These are phyloP conservation scores for Cladorhizidae sp. DNA, from an alignment of 37 sponge, comb jelly and placozoan species.

Conservation along the genomic window DNA sequence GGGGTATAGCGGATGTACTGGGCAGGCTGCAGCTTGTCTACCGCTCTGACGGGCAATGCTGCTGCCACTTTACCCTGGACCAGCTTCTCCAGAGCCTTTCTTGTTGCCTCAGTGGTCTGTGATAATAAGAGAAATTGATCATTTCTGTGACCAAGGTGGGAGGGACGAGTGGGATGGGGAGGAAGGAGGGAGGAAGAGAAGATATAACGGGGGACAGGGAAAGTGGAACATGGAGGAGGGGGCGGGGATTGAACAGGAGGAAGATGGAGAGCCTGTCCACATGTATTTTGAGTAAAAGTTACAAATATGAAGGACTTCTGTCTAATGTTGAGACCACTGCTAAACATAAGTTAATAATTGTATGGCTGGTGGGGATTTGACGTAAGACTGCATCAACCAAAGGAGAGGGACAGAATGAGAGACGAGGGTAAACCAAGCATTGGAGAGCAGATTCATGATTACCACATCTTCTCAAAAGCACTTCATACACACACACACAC, in stretches of 20 bases:
- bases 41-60: slow-evolving; percentile 90
- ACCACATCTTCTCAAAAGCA: too few relatives aligned
- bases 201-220: not conserved
- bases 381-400: too few relatives aligned
- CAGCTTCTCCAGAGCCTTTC: slow-evolving; percentile 92
- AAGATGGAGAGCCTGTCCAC: not conserved
- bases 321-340: too few relatives aligned
- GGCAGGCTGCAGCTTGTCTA: slow-evolving; percentile 86
- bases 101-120: slow-evolving; percentile 93
- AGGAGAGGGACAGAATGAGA: too few relatives aligned
- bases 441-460: too few relatives aligned
- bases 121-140: not conserved
- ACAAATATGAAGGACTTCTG: too few relatives aligned
- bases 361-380: too few relatives aligned
- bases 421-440: too few relatives aligned
- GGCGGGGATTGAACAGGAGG: not conserved
- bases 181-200: not conserved
- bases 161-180: not conserved
- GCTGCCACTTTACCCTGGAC: slow-evolving; percentile 92
- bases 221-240: not conserved
- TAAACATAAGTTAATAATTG: too few relatives aligned
- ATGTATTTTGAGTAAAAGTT: not conserved
- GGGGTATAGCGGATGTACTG: slow-evolving; percentile 99
- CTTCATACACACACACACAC: too few relatives aligned
- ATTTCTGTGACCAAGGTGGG: not conserved